phyloP scores from a whole-genome alignment of 1,140 invertebrate genomes.

The Phthorimaea operculella region DNA sequence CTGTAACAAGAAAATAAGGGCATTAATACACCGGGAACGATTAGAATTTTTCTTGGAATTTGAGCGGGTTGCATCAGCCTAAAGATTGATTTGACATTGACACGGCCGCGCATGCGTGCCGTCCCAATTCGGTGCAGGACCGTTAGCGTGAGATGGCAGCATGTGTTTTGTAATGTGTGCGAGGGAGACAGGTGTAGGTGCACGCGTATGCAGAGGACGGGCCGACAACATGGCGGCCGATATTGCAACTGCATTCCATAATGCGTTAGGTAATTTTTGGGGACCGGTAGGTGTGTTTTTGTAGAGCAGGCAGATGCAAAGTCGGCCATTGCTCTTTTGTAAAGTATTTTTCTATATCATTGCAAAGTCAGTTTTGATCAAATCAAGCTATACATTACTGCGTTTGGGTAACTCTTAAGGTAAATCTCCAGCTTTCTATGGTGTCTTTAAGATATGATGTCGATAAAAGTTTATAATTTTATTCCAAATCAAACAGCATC shows the following conservation, averaged over 20 bases:
- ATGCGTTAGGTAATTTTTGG: not conserved
- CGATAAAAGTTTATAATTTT: no score
- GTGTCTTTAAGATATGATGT: no score
- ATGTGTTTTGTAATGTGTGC: conserved; percentile 15
- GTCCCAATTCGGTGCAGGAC: conserved; percentile 50
- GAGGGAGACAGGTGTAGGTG: conserved; percentile 30
- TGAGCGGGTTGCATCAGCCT: conserved; percentile 57
- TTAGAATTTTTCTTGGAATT: conserved; percentile 11
- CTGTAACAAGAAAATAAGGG: not conserved
- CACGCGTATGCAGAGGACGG: conserved; percentile 27
- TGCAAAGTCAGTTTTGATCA: no score
- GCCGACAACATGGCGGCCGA: conserved; percentile 47
- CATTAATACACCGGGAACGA: conserved; percentile 6
- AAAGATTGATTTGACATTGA: conserved; percentile 67
- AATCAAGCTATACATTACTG: no score
- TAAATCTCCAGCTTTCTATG: no score
- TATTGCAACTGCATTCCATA: conserved; percentile 48
- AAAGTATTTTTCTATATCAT: no score
- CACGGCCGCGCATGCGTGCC: conserved; percentile 60
- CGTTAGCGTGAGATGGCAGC: conserved; percentile 24
- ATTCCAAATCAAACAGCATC: no score
- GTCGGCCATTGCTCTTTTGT: no score
- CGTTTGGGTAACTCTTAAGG: no score
- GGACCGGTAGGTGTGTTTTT: not conserved
- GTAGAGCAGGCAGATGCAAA: no score